A percentile compares a stretch with the other conserved stretches of the same genome.
phyloP scores from a whole-genome alignment of 2,113 vertebrate species.

The Ptychochromis oligacanthus region DNA sequence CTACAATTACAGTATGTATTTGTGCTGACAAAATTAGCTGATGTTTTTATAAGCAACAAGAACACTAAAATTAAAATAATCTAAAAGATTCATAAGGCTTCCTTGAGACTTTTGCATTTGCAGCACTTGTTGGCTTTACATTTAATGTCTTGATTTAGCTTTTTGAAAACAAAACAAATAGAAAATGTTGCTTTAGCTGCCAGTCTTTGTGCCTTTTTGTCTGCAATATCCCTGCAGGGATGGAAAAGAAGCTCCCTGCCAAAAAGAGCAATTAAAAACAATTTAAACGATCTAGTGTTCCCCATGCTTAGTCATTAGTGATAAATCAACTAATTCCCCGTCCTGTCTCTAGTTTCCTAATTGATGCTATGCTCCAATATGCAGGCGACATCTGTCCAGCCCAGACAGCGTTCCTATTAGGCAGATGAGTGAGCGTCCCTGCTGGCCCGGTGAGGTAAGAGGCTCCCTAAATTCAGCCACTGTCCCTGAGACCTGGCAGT shows the following conservation, averaged over 20 bases:
- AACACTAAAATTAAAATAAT: conserved; percentile 1
- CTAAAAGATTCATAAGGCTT: background rate
- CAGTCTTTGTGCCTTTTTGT: background rate
- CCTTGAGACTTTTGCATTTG: background rate
- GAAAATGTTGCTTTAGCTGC: background rate
- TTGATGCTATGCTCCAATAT: conserved; percentile 40
- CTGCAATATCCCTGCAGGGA: background rate
- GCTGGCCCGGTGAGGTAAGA: conserved; percentile 25
- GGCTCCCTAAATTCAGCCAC: conserved; percentile 43
- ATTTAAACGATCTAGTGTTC: conserved; percentile 32
- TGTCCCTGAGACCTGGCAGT: conserved; percentile 50
- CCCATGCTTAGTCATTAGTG: conserved; percentile 42
- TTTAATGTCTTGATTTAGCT: background rate
- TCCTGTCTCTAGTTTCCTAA: conserved; percentile 42
- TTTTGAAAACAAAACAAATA: conserved; percentile 4
- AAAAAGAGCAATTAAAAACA: conserved; percentile 56
- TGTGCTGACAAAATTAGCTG: background rate
- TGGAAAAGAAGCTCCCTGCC: conserved; percentile 6
- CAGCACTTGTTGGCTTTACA: background rate
- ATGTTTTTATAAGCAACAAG: background rate
- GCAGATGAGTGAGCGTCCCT: conserved; percentile 40
- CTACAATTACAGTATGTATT: too few species aligned
- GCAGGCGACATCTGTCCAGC: conserved; percentile 47
- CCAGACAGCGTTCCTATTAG: conserved; percentile 16
- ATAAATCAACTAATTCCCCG: conserved; percentile 52